Conservation (phyloP, 2,888 invertebrate genomes). For the Protodeltote pygarga region DNA sequence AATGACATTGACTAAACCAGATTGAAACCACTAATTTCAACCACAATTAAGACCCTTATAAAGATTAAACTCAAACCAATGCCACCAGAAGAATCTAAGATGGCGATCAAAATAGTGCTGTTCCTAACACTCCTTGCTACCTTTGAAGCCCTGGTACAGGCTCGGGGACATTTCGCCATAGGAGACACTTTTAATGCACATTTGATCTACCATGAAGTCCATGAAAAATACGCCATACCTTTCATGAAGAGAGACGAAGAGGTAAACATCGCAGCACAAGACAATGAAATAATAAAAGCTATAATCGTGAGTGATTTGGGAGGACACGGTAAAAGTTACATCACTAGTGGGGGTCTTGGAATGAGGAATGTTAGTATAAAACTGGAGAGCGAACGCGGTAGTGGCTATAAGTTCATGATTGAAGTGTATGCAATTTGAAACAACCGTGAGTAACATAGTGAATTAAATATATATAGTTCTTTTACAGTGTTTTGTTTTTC, state of each 20-base stretch:
- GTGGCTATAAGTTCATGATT: slow-evolving; percentile 54
- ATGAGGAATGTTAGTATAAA: slow-evolving; percentile 46
- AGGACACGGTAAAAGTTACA: slow-evolving; percentile 48
- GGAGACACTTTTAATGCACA: slow-evolving; percentile 28
- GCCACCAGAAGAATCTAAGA: slow-evolving; percentile 17
- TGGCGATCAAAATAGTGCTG: slow-evolving; percentile 24
- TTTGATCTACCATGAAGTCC: slow-evolving; percentile 48
- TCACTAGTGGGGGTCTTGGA: slow-evolving; percentile 54
- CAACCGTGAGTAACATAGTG: neutral
- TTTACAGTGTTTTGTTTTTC: slow-evolving; percentile 2
- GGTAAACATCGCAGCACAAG: slow-evolving; percentile 24
- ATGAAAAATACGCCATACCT: slow-evolving; percentile 43
- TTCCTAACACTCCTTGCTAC: slow-evolving; percentile 12
- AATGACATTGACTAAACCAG: slow-evolving; percentile 2
- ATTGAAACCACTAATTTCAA: slow-evolving; percentile 5
- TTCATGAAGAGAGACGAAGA: slow-evolving; percentile 41
- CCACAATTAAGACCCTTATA: slow-evolving; percentile 21
- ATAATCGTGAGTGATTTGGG: slow-evolving; percentile 48
- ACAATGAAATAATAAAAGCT: slow-evolving; percentile 40
- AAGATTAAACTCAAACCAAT: neutral
- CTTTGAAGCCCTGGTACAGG: neutral
- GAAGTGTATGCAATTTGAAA: slow-evolving; percentile 49
- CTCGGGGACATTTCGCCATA: slow-evolving; percentile 17
- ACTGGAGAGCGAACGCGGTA: slow-evolving; percentile 44
- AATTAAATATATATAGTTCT: slow-evolving; percentile 5